phyloP scores from a whole-genome alignment of 2,797 vertebrate species.

The Falco columbarius region DNA sequence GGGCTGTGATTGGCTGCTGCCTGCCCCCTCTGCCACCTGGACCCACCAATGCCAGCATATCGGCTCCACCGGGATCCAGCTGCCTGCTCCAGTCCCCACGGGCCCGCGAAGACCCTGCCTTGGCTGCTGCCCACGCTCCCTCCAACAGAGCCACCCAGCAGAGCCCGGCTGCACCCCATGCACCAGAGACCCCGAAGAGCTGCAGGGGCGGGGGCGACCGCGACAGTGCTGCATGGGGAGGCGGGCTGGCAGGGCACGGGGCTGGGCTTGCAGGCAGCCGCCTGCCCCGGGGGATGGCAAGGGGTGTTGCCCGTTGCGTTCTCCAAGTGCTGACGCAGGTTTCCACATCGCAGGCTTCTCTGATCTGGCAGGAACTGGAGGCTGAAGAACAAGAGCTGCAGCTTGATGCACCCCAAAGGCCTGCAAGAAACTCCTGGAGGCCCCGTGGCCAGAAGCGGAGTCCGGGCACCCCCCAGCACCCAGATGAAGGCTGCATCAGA shows the following conservation, averaged over 20 bases:
- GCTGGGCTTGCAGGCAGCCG: constrained; percentile 50
- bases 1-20: neutral
- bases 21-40: neutral
- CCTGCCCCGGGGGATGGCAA: constrained; percentile 39
- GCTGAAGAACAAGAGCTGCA: constrained; percentile 88
- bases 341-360: constrained; percentile 99
- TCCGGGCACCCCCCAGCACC: constrained; percentile 70
- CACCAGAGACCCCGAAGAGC: neutral
- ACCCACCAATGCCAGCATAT: neutral
- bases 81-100: neutral
- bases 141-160: neutral
- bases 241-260: constrained; percentile 56
- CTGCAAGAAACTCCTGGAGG: constrained; percentile 70
- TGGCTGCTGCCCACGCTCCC: neutral
- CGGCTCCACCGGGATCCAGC: neutral
- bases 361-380: constrained; percentile 99
- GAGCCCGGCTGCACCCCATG: neutral
- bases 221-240: constrained; percentile 57
- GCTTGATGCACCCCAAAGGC: constrained; percentile 67
- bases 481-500: constrained; percentile 87
- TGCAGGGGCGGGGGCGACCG: neutral
- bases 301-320: constrained; percentile 63
- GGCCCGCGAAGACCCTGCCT: neutral
- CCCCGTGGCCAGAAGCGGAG: constrained; percentile 64
- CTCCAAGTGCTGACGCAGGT: constrained; percentile 89